Percentiles rank a stretch among this genome's conserved stretches.
Conservation (phyloP, 2,113 vertebrate species). For the Osmerus mordax region DNA sequence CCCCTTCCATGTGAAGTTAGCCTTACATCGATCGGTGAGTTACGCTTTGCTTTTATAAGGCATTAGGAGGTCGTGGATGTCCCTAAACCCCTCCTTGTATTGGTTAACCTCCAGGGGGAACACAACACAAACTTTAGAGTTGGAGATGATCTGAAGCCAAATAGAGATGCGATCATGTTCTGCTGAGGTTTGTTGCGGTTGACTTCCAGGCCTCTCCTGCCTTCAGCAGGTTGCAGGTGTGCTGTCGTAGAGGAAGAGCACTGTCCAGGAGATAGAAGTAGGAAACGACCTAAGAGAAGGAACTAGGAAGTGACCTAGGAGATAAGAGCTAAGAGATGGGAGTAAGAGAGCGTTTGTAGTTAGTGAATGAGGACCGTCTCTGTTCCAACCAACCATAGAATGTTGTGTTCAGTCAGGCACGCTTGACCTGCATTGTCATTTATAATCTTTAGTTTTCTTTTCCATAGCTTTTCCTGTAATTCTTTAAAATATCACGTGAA, state of each 20-base stretch:
- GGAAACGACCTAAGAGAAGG: neutral
- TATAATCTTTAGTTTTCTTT: neutral
- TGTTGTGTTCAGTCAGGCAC: neutral
- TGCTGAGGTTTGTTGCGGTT: neutral
- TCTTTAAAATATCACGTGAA: neutral
- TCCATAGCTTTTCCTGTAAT: neutral
- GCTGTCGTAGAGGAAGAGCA: neutral
- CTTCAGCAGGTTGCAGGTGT: conserved; percentile 1
- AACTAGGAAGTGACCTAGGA: neutral
- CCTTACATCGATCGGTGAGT: neutral
- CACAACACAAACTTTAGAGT: neutral
- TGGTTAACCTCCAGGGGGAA: neutral
- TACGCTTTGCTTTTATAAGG: neutral
- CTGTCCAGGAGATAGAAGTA: neutral
- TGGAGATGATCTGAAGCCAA: neutral
- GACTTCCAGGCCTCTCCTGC: neutral
- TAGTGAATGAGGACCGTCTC: neutral
- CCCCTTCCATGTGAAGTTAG: neutral
- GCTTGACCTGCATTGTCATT: neutral
- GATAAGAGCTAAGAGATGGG: neutral
- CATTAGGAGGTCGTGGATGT: neutral
- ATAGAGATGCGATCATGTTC: neutral
- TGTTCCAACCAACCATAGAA: neutral
- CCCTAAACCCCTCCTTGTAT: neutral
- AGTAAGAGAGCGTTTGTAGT: neutral